Evolutionary conservation across 2,888 invertebrate genomes (phyloP).

Genomic region (Microchrysa polita): DNA sequence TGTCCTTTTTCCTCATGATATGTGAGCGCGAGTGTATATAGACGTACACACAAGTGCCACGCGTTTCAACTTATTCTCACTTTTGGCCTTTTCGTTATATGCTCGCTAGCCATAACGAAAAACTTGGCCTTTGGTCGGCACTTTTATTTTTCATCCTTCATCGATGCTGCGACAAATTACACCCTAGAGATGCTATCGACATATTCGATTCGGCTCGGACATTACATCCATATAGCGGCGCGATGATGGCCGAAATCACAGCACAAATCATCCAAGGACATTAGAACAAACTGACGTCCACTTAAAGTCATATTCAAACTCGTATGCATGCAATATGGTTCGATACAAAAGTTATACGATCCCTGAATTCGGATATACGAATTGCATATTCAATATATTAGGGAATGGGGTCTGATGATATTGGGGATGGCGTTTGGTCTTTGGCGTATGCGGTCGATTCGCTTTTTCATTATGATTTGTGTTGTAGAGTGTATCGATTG

Average conservation of each 20-base stretch:
- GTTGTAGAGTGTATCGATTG: too few species aligned
- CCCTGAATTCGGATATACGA: background rate
- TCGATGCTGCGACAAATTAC: constrained; percentile 46
- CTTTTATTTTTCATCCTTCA: constrained; percentile 39
- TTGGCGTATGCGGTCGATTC: too few species aligned
- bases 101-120: constrained; percentile 18
- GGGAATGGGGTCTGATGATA: background rate
- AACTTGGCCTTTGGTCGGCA: constrained; percentile 30
- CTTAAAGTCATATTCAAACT: constrained; percentile 42
- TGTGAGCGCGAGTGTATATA: too few species aligned
- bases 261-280: constrained; percentile 48
- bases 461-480: too few species aligned
- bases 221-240: constrained; percentile 34
- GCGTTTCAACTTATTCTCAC: constrained; percentile 31
- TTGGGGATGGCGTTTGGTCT: too few species aligned
- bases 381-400: background rate
- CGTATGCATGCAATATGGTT: constrained; percentile 37
- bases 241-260: constrained; percentile 41
- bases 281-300: constrained; percentile 49
- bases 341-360: background rate
- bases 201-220: constrained; percentile 26
- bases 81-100: constrained; percentile 18
- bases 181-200: constrained; percentile 34
- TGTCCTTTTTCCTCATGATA: constrained; percentile 12
- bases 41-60: constrained; percentile 10